phyloP scores from a whole-genome alignment of 2,113 vertebrate genomes.

The Entomyzon cyanotis region DNA sequence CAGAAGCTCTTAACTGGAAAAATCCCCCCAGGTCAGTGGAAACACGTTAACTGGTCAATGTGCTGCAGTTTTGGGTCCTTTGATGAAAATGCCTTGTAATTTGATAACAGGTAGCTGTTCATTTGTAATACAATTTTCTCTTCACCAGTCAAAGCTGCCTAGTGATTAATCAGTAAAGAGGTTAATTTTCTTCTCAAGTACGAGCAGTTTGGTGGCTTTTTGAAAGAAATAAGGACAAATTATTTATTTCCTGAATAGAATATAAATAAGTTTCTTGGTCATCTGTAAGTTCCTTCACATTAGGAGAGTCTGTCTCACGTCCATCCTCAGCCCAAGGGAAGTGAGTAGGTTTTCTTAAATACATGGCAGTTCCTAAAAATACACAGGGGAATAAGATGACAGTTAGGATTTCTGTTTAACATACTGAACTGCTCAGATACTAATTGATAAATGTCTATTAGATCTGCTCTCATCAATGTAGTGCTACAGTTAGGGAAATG shows the following conservation, averaged over 20 bases:
- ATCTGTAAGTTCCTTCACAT: neutral
- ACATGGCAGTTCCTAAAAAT: neutral
- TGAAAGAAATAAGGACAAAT: neutral
- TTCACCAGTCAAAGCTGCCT: conserved; percentile 48
- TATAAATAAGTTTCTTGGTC: neutral
- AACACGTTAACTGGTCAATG: conserved; percentile 66
- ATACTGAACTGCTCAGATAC: neutral
- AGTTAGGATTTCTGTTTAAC: neutral
- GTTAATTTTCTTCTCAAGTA: conserved; percentile 42
- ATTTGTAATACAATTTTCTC: conserved; percentile 67
- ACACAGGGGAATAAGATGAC: neutral
- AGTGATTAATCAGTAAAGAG: conserved; percentile 58
- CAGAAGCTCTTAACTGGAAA: conserved; percentile 73
- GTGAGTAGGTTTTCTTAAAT: neutral
- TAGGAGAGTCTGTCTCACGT: neutral
- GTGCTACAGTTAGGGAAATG: neutral
- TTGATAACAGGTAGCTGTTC: conserved; percentile 69
- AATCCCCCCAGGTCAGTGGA: conserved; percentile 60
- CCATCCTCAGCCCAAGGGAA: neutral
- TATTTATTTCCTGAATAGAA: neutral
- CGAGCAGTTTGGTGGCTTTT: conserved; percentile 11
- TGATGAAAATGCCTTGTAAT: conserved; percentile 75
- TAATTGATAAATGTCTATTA: neutral
- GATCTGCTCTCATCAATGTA: neutral
- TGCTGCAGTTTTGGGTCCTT: conserved; percentile 59